A percentile compares a stretch with the other conserved stretches of the same genome.
Conservation (phyloP, 2,113 vertebrate genomes). For the Pontoporia blainvillei region DNA sequence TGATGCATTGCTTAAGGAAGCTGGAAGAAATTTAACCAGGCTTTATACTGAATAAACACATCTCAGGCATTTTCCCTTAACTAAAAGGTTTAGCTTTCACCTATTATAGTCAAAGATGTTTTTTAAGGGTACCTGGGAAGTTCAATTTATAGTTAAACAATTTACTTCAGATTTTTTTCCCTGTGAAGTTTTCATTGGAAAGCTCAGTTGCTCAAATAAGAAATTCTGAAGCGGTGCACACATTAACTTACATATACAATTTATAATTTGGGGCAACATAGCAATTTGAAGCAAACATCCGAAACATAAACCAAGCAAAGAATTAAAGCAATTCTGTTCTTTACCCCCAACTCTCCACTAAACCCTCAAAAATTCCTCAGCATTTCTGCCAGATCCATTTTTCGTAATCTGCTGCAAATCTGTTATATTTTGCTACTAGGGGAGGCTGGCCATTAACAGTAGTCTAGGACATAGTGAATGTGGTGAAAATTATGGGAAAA, state of each 20-base stretch:
- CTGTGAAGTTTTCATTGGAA: background rate
- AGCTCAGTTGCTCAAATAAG: constrained; percentile 3
- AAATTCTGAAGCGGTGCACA: background rate
- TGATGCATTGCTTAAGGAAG: background rate
- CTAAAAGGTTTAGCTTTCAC: background rate
- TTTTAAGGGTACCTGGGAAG: constrained; percentile 21
- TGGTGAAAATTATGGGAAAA: background rate
- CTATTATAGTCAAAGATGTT: background rate
- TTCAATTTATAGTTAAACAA: background rate
- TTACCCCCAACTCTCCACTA: background rate
- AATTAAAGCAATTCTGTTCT: constrained; percentile 24
- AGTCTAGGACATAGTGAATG: background rate
- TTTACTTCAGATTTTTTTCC: background rate
- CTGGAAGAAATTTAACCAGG: background rate
- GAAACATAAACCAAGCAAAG: background rate
- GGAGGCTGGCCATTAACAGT: background rate
- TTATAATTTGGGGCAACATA: constrained; percentile 30
- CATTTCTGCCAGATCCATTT: constrained; percentile 18
- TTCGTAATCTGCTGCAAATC: constrained; percentile 27
- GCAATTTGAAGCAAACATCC: constrained; percentile 38
- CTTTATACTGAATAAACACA: background rate
- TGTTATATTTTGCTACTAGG: background rate
- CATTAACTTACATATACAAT: constrained; percentile 1
- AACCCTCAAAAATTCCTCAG: constrained; percentile 31
- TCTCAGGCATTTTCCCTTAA: background rate